phyloP scores from a whole-genome alignment of 2,888 invertebrate species.

The Drosophila emarginata region DNA sequence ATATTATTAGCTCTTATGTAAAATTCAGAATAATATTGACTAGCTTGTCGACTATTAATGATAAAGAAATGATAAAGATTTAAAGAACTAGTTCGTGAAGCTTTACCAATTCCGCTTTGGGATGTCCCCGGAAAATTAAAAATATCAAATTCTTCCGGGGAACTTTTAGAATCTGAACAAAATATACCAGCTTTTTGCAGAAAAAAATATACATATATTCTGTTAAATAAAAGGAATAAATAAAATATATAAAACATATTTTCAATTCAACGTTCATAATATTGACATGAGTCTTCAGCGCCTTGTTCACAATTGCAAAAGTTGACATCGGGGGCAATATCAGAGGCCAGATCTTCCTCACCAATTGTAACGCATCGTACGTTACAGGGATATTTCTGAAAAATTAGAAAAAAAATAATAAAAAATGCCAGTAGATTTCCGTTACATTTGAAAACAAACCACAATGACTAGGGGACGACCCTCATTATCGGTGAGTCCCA shows the following conservation, averaged over 20 bases:
- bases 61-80: no score
- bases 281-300: conserved; percentile 30
- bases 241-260: conserved; percentile 25
- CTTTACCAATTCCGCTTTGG: no score
- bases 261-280: conserved; percentile 25
- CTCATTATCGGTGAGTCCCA: conserved; percentile 65
- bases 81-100: no score
- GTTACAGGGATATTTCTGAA: conserved; percentile 67
- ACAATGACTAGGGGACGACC: conserved; percentile 70
- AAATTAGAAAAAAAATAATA: no score
- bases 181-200: no score
- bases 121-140: no score
- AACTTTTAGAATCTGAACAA: no score
- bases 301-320: conserved; percentile 52
- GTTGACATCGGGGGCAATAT: conserved; percentile 46
- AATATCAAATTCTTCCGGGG: no score
- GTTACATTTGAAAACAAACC: conserved; percentile 28
- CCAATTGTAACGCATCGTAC: conserved; percentile 67
- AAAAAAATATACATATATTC: background rate
- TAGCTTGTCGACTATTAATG: no score
- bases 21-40: no score
- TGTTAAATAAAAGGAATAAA: conserved; percentile 7
- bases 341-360: conserved; percentile 70
- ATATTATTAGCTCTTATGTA: no score
- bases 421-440: background rate